These are phyloP conservation scores for Panthera leo DNA, from an alignment of 2,113 vertebrate species.

Conservation along the genomic window DNA sequence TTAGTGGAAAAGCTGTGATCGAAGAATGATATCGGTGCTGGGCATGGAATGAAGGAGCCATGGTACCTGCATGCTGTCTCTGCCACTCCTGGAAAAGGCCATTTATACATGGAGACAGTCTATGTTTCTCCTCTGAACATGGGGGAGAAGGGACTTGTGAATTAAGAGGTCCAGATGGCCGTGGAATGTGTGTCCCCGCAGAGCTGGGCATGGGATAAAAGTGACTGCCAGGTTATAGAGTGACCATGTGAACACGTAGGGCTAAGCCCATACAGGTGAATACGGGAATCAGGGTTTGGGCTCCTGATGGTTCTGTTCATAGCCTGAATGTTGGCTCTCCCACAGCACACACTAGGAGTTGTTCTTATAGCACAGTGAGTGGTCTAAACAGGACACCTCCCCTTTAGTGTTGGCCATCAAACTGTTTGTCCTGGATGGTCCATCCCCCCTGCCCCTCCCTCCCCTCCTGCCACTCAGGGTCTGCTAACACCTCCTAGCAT, in stretches of 20 bases:
- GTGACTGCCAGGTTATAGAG: not conserved
- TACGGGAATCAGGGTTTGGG: not conserved
- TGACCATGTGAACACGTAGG: not conserved
- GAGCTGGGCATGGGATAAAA: not conserved
- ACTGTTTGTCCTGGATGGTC: accelerated
- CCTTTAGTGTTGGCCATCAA: not conserved
- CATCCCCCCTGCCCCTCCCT: no score
- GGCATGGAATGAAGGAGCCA: not conserved
- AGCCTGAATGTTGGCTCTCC: accelerated
- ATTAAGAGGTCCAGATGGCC: not conserved
- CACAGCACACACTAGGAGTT: no score
- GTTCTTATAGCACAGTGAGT: not conserved
- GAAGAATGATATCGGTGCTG: not conserved
- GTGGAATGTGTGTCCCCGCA: accelerated
- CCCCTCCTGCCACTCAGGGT: not conserved
- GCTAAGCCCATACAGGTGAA: not conserved
- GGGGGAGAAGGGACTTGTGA: not conserved
- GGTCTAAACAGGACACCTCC: not conserved
- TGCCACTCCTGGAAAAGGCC: not conserved
- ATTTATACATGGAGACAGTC: not conserved
- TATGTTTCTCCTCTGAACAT: not conserved
- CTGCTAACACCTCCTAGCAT: not conserved
- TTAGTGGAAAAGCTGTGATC: not conserved
- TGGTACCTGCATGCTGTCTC: not conserved
- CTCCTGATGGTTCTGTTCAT: accelerated